phyloP scores from a whole-genome alignment of 30 jellyfish, hydroid and myxozoan species.

The Chironex yamaguchii region DNA sequence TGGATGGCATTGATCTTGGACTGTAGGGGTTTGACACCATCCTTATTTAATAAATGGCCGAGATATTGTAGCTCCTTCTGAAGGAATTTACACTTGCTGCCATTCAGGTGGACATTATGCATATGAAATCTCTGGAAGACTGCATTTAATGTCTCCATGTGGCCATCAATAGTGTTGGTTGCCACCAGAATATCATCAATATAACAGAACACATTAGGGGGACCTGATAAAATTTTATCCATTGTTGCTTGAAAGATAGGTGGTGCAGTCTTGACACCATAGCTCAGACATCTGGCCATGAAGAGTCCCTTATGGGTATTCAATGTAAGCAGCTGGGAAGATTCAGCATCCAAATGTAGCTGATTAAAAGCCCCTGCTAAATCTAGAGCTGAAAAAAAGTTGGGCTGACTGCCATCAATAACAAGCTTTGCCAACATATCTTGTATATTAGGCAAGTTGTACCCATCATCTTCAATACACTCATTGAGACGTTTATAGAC shows the following conservation, averaged over 20 bases:
- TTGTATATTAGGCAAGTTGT: too few species aligned
- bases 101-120: neutral
- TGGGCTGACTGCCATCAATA: too few species aligned
- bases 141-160: neutral
- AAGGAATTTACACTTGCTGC: constrained; percentile 33
- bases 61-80: constrained; percentile 19
- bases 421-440: too few species aligned
- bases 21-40: constrained; percentile 58
- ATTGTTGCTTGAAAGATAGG: constrained; percentile 48
- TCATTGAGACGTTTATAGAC: too few species aligned
- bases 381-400: constrained; percentile 44
- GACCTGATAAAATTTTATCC: constrained; percentile 16
- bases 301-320: constrained; percentile 72
- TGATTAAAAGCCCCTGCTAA: constrained; percentile 64
- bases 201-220: neutral
- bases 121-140: constrained; percentile 29
- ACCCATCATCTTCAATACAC: too few species aligned
- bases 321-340: constrained; percentile 14
- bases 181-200: constrained; percentile 68
- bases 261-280: constrained; percentile 60
- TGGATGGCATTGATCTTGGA: constrained; percentile 38
- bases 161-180: constrained; percentile 18
- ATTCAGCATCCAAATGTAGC: constrained; percentile 37
- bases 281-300: constrained; percentile 7
- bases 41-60: constrained; percentile 33